Evolutionary conservation across 2,113 vertebrate genomes (phyloP), one percentile per base, ranked within the genome.

Genomic region (Oenanthe oenanthe): DNA sequence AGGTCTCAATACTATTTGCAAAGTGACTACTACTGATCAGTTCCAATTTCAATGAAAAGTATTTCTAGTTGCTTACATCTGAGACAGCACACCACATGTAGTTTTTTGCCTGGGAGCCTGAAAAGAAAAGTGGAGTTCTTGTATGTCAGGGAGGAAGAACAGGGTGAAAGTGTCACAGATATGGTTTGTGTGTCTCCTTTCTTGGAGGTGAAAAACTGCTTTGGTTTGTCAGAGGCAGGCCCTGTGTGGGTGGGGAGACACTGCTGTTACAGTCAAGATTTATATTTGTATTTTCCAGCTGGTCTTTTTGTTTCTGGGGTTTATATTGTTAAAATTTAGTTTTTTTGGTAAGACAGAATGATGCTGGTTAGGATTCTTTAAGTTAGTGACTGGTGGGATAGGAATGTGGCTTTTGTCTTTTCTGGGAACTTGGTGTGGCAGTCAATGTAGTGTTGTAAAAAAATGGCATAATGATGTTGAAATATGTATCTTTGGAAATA

Each of bases 131-230:
- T 6, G 5, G 17, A 53, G 4, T 47, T 87, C 12, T 77, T 54
- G 7, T 67, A 19, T 10, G 20, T 43, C 1, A 1, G 20, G 60
- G 34, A 62, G n/a, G 32, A 0, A 3, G 36, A 25, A 16, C 6
- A 17, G 16, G 42, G 12, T 56, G 20, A 70, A 84, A 75, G 10
- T 2, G 3, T 70, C 13, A 45, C 10, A 25, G 72, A 11, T 76
- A 7, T 0, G 6, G 25, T 54, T 68, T 76, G 20, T 45, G 18
- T 43, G 11, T 73, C 17, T 51, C 34, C 13, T 40, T 77, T 56
- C 24, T 60, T 74, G 34, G 32, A 70, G 68, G 4, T 22, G 18
- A 43, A 26, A 48, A 85, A 12, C 5, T 63, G 32, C 31, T 73
- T 42, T 71, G 8, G 4, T 61, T 88, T 85, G 25, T 45, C 29